Evolutionary conservation across 2,888 invertebrate genomes (phyloP).

Genomic region (Thecocarcelia acutangulata): DNA sequence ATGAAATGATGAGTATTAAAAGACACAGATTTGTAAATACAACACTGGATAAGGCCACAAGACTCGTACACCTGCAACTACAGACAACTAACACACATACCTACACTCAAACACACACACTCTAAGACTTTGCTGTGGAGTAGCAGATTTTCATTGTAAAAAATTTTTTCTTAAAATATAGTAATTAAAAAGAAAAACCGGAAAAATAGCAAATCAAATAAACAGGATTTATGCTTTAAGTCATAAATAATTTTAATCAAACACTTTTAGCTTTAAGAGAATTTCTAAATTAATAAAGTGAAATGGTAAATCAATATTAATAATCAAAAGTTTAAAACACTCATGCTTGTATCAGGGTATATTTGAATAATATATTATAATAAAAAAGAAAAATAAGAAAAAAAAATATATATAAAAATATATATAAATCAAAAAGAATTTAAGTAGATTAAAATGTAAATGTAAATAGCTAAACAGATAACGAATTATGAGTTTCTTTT

Average conservation of each 20-base stretch:
- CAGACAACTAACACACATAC: slow-evolving; percentile 16
- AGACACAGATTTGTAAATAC: slow-evolving; percentile 26
- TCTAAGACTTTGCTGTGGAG: background rate
- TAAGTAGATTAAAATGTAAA: slow-evolving; percentile 8
- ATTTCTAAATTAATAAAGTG: slow-evolving; percentile 5
- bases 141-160: slow-evolving; percentile 9
- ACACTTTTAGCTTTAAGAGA: background rate
- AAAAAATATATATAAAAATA: background rate
- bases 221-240: slow-evolving; percentile 33
- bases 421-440: slow-evolving; percentile 23
- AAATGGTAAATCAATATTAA: slow-evolving; percentile 31
- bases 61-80: no score
- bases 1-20: background rate
- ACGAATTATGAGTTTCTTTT: no score
- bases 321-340: slow-evolving; percentile 69
- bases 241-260: background rate
- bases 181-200: slow-evolving; percentile 1
- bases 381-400: background rate
- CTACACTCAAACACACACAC: slow-evolving; percentile 11
- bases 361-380: slow-evolving; percentile 27
- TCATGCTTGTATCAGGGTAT: slow-evolving; percentile 68
- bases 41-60: no score
- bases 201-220: slow-evolving; percentile 35
- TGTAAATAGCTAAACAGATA: no score
- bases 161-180: slow-evolving; percentile 4